phyloP scores from a whole-genome alignment of 1,140 invertebrate species.

The Mesaphorura yosii region DNA sequence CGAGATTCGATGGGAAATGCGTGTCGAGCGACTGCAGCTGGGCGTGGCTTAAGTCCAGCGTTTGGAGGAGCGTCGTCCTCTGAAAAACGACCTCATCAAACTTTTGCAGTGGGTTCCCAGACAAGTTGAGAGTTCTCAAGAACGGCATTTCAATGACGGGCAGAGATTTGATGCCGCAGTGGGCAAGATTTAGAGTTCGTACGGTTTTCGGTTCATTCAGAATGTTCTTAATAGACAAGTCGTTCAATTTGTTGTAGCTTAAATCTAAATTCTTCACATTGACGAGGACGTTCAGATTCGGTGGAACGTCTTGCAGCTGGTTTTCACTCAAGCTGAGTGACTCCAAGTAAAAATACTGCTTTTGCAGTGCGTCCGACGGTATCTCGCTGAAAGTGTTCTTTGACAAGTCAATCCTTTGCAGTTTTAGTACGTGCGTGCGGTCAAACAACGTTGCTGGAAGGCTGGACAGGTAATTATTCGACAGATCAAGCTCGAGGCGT shows the following conservation, averaged over 20 bases:
- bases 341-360: constrained; percentile 67
- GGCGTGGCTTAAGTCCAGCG: constrained; percentile 65
- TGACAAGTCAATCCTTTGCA: constrained; percentile 69
- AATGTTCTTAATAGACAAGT: constrained; percentile 58
- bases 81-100: constrained; percentile 57
- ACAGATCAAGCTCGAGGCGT: constrained; percentile 62
- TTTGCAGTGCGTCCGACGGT: constrained; percentile 62
- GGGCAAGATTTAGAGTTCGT: constrained; percentile 63
- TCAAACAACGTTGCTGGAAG: constrained; percentile 77
- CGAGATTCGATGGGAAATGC: constrained; percentile 39
- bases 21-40: constrained; percentile 45
- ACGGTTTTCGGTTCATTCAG: constrained; percentile 79
- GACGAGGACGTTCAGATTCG: constrained; percentile 70
- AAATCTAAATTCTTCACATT: constrained; percentile 77
- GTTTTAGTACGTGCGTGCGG: constrained; percentile 56
- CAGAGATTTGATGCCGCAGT: constrained; percentile 53
- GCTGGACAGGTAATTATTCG: constrained; percentile 56
- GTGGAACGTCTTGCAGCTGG: constrained; percentile 60
- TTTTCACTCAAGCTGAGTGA: constrained; percentile 68
- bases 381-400: constrained; percentile 63
- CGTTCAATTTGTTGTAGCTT: constrained; percentile 67
- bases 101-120: constrained; percentile 56
- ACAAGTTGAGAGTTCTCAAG: constrained; percentile 65
- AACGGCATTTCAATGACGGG: constrained; percentile 69
- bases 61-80: constrained; percentile 62